These are phyloP conservation scores for Serripes groenlandicus DNA, from an alignment of 2,888 invertebrate species.

Conservation along the genomic window DNA sequence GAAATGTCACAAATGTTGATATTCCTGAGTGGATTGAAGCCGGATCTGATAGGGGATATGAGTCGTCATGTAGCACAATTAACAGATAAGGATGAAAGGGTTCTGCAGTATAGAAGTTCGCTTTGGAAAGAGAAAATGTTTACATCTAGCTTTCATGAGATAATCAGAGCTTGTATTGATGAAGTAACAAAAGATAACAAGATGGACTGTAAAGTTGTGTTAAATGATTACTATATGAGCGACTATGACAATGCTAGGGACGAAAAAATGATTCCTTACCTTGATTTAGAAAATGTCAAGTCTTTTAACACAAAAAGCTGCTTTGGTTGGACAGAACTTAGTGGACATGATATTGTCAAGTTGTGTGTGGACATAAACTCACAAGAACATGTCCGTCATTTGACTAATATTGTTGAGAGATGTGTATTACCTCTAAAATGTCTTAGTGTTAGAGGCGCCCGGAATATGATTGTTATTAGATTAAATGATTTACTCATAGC, in stretches of 20 bases:
- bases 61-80: not conserved
- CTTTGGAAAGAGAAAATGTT: not conserved
- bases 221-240: not conserved
- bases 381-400: not conserved
- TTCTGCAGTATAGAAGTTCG: not conserved
- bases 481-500: not conserved
- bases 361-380: not conserved
- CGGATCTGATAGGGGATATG: not conserved
- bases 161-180: not conserved
- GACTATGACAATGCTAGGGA: not conserved
- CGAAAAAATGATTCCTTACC: too few species aligned
- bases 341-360: not conserved
- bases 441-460: not conserved
- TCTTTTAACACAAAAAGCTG: too few species aligned
- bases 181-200: not conserved
- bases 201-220: not conserved
- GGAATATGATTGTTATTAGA: not conserved
- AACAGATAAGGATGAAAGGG: not conserved
- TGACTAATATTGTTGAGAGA: not conserved
- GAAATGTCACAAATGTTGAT: constrained; percentile 5
- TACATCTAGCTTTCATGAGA: not conserved
- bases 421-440: not conserved
- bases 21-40: not conserved
- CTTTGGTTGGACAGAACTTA: not conserved
- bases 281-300: too few species aligned